Conservation (phyloP, 2,888 invertebrate species). For the Phengaris alcon region DNA sequence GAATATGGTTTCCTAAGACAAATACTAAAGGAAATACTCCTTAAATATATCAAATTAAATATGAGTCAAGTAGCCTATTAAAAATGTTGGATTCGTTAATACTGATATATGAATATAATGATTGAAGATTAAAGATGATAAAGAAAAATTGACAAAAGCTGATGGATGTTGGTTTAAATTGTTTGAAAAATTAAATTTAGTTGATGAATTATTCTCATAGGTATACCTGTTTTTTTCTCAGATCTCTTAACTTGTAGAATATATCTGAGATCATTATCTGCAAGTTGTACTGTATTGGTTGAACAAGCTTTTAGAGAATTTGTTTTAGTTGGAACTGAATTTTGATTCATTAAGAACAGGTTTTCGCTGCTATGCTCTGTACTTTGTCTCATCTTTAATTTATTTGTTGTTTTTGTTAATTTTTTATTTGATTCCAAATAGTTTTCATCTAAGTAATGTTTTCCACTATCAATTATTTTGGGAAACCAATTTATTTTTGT, state of each 20-base stretch:
- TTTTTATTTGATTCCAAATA: not conserved
- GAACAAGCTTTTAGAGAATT: not conserved
- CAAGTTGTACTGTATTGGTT: constrained; percentile 35
- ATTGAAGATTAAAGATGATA: too few relatives aligned
- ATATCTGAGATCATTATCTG: constrained; percentile 48
- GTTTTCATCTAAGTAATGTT: not conserved
- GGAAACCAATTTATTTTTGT: too few relatives aligned
- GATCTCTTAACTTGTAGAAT: constrained; percentile 47
- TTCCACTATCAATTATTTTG: not conserved
- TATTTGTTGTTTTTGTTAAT: not conserved
- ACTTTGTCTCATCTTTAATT: not conserved
- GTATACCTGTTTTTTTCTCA: constrained; percentile 27
- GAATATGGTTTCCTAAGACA: too few relatives aligned
- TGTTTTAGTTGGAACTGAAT: not conserved
- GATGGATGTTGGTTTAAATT: too few relatives aligned
- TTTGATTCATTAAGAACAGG: not conserved
- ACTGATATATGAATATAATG: too few relatives aligned
- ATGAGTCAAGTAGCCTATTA: too few relatives aligned
- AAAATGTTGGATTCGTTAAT: too few relatives aligned
- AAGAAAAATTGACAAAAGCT: too few relatives aligned
- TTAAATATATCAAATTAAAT: too few relatives aligned
- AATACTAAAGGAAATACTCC: too few relatives aligned
- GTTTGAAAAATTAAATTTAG: too few relatives aligned
- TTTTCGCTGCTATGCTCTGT: not conserved
- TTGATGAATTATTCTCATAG: not conserved